phyloP scores from a whole-genome alignment of 2,797 vertebrate species.

The Periparus ater region DNA sequence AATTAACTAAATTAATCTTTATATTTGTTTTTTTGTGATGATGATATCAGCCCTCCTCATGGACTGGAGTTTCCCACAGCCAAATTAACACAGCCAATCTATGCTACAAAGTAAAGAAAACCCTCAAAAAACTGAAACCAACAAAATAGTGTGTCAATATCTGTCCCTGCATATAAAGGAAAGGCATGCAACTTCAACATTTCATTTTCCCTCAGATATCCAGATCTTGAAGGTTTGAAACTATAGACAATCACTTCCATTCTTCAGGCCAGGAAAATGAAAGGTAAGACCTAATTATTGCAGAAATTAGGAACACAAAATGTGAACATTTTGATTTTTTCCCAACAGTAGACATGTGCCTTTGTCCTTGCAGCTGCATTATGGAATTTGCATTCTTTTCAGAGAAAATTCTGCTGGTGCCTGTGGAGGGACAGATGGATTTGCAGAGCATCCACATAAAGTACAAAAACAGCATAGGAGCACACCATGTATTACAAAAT shows the following conservation, averaged over 20 bases:
- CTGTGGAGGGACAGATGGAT: slow-evolving; percentile 49
- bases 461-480: slow-evolving; percentile 27
- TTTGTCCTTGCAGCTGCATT: slow-evolving; percentile 47
- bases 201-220: not conserved
- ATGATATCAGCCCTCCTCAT: not conserved
- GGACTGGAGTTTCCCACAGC: not conserved
- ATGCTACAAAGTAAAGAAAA: not conserved
- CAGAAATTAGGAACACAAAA: slow-evolving; percentile 42
- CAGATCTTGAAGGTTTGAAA: not conserved
- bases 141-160: not conserved
- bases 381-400: slow-evolving; percentile 62
- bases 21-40: not conserved
- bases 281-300: slow-evolving; percentile 15
- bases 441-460: slow-evolving; percentile 33
- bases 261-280: slow-evolving; percentile 1
- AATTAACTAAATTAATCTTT: not conserved
- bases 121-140: fast-evolving
- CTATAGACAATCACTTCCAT: not conserved
- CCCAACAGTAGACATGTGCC: not conserved
- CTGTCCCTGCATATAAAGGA: not conserved
- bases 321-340: slow-evolving; percentile 38
- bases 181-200: not conserved
- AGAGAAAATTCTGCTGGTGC: slow-evolving; percentile 58
- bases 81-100: not conserved
- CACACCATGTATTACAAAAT: not conserved